Percentiles rank a stretch among this genome's conserved stretches.
phyloP scores from a whole-genome alignment of 1,140 invertebrate species.

The Polyergus mexicanus region DNA sequence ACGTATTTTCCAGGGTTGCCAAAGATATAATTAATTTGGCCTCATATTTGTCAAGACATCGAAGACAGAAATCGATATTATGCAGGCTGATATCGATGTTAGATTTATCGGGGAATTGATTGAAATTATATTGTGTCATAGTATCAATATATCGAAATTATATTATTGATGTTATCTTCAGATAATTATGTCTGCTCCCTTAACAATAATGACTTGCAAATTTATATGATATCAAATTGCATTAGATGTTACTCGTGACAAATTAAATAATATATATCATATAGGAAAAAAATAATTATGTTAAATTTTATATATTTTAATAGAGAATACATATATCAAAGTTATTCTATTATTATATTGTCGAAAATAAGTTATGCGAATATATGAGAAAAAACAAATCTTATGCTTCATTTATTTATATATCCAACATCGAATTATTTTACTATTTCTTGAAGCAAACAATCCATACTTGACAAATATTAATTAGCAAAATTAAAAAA shows the following conservation, averaged over 20 bases:
- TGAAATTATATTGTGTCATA: slow-evolving; percentile 26
- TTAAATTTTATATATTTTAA: slow-evolving; percentile 11
- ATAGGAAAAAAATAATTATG: background rate
- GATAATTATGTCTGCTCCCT: background rate
- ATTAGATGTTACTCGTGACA: background rate
- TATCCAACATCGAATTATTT: background rate
- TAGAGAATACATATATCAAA: background rate
- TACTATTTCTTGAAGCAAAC: background rate
- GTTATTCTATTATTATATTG: background rate
- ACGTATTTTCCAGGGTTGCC: slow-evolving; percentile 6
- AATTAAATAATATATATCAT: background rate
- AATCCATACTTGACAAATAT: background rate
- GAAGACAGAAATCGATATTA: background rate
- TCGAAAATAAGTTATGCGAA: background rate
- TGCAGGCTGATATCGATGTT: background rate
- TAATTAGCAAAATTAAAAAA: background rate
- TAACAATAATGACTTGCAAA: background rate
- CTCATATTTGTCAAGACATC: slow-evolving; percentile 11
- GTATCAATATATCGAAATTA: background rate
- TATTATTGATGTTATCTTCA: slow-evolving; percentile 36
- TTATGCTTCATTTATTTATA: background rate
- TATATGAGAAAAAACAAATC: background rate
- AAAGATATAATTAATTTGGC: slow-evolving; percentile 50
- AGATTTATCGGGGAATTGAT: background rate
- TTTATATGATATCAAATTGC: background rate